These are phyloP conservation scores for Caenorhabditis latens DNA, from an alignment of 1,140 invertebrate genomes.

Conservation along the genomic window DNA sequence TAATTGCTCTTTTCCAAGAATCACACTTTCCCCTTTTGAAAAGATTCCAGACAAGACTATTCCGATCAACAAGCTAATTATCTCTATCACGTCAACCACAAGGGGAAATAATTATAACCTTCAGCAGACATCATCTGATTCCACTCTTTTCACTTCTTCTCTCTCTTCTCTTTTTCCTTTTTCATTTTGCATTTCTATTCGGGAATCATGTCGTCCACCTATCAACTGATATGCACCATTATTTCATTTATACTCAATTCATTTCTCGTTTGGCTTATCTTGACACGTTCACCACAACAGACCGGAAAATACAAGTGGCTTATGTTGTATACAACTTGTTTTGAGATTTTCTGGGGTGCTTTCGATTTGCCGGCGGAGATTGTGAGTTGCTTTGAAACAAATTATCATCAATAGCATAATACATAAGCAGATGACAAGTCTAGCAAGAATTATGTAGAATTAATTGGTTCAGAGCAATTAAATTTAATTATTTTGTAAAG, in stretches of 20 bases:
- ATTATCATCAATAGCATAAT: too few species aligned
- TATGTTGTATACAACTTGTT: constrained; percentile 8
- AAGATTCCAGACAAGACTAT: neutral
- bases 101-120: neutral
- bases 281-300: neutral
- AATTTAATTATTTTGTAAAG: too few species aligned
- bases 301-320: constrained; percentile 37
- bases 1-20: too few species aligned
- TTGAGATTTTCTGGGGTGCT: constrained; percentile 12
- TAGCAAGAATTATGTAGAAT: too few species aligned
- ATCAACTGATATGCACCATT: constrained; percentile 10
- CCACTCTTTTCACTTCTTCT: neutral
- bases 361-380: constrained; percentile 20
- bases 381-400: neutral
- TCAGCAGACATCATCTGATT: neutral
- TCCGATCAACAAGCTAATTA: neutral
- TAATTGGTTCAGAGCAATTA: too few species aligned
- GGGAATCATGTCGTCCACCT: neutral
- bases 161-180: neutral
- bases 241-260: constrained; percentile 32
- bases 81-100: neutral
- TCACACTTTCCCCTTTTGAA: neutral
- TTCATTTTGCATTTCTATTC: neutral
- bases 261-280: constrained; percentile 23
- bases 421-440: too few species aligned